phyloP scores from a whole-genome alignment of 2,113 vertebrate genomes.

The Hylia prasina region DNA sequence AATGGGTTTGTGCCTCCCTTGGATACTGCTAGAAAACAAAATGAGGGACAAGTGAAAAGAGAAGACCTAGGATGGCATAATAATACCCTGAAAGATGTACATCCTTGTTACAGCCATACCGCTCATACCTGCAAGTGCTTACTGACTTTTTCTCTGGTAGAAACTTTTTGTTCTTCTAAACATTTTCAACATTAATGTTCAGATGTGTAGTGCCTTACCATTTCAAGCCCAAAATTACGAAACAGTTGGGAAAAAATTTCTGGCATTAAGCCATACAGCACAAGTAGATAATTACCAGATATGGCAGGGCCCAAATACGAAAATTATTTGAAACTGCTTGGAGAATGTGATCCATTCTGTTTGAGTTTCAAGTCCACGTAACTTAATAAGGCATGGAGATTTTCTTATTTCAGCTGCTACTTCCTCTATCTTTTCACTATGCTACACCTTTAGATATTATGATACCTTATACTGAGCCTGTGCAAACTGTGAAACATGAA shows the following conservation, averaged over 20 bases:
- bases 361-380: neutral
- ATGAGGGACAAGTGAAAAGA: neutral
- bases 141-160: neutral
- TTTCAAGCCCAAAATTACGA: neutral
- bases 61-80: neutral
- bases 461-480: neutral
- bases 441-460: neutral
- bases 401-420: neutral
- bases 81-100: neutral
- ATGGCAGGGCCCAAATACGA: neutral
- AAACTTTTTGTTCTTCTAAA: neutral
- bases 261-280: neutral
- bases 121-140: neutral
- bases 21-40: neutral
- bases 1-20: neutral
- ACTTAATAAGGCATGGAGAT: neutral
- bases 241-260: conserved; percentile 7
- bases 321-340: neutral
- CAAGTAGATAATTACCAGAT: neutral
- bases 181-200: neutral
- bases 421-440: neutral
- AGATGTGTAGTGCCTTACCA: neutral
- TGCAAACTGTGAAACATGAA: neutral
- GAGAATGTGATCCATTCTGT: neutral
- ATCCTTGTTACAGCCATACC: neutral